Percentiles rank a stretch among this genome's conserved stretches.
Conservation (phyloP, 2,888 invertebrate species). For the Amiota communis region DNA sequence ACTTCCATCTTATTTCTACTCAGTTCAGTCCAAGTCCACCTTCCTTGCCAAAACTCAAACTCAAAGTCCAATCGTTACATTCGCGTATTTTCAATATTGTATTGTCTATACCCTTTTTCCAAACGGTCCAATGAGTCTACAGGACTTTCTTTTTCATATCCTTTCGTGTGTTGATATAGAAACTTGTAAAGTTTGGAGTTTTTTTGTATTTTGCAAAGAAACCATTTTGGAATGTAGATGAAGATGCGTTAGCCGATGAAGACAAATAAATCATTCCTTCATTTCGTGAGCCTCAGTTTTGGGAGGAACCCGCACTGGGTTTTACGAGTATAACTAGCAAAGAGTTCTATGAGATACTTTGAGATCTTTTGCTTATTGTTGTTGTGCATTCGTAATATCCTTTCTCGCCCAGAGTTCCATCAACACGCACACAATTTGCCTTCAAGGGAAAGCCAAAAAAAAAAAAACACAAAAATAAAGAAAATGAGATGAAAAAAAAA, state of each 20-base stretch:
- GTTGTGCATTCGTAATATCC: conserved; percentile 42
- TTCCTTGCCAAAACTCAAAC: no score
- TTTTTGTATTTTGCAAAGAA: conserved; percentile 48
- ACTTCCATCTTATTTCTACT: no score
- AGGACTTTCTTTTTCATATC: conserved; percentile 1
- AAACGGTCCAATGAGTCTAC: background rate
- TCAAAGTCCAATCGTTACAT: no score
- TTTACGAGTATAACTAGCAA: no score
- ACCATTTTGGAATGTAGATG: conserved; percentile 58
- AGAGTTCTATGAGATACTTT: conserved; percentile 15
- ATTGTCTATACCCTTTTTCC: no score
- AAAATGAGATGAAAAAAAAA: conserved; percentile 38
- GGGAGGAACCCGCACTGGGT: background rate
- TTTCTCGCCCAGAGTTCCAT: conserved; percentile 35
- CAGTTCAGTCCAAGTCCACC: no score
- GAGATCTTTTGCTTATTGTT: conserved; percentile 1
- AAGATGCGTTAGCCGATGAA: conserved; percentile 38
- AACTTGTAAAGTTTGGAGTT: conserved; percentile 45
- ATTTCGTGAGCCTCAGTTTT: no score
- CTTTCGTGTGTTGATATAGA: background rate
- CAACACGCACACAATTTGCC: conserved; percentile 65
- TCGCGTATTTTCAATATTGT: no score
- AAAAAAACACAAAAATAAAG: conserved; percentile 19
- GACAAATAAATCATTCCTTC: no score
- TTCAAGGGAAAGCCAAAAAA: conserved; percentile 38